Evolutionary conservation across 2,797 vertebrate species (phyloP).

Genomic region (Micrastur ruficollis): DNA sequence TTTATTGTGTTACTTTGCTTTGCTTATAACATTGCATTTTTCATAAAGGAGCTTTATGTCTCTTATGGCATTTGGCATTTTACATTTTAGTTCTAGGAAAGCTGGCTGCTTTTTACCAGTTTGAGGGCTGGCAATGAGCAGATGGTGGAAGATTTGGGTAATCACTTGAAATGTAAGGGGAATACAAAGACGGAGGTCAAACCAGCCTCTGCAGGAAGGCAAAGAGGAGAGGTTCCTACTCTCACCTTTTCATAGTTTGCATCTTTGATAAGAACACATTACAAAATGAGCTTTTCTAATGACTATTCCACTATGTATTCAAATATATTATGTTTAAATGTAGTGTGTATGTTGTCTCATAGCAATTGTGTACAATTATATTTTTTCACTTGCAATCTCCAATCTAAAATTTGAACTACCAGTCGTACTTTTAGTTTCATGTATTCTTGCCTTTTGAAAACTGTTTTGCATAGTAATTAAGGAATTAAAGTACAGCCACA

Average conservation of each 20-base stretch:
- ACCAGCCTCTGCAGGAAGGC: background rate
- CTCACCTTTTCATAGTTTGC: background rate
- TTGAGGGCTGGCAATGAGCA: background rate
- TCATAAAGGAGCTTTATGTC: background rate
- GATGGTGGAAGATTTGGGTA: background rate
- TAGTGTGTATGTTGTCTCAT: background rate
- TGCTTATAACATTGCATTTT: background rate
- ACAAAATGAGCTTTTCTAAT: constrained; percentile 20
- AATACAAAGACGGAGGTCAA: constrained; percentile 2
- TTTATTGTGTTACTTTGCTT: background rate
- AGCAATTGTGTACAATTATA: background rate
- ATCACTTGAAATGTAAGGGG: constrained; percentile 14
- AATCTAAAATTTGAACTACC: constrained; percentile 13
- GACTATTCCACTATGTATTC: background rate
- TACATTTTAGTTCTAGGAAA: background rate
- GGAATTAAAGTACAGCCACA: background rate
- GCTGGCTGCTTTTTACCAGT: background rate
- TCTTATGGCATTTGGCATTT: background rate
- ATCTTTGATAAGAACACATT: background rate
- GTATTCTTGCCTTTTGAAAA: constrained; percentile 7
- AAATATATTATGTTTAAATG: constrained; percentile 20
- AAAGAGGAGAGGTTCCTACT: background rate
- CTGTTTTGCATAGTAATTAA: constrained; percentile 52
- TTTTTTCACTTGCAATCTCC: constrained; percentile 1
- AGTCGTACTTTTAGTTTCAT: constrained; percentile 9